phyloP scores from a whole-genome alignment of 2,888 invertebrate species.

The Macropis europaea region DNA sequence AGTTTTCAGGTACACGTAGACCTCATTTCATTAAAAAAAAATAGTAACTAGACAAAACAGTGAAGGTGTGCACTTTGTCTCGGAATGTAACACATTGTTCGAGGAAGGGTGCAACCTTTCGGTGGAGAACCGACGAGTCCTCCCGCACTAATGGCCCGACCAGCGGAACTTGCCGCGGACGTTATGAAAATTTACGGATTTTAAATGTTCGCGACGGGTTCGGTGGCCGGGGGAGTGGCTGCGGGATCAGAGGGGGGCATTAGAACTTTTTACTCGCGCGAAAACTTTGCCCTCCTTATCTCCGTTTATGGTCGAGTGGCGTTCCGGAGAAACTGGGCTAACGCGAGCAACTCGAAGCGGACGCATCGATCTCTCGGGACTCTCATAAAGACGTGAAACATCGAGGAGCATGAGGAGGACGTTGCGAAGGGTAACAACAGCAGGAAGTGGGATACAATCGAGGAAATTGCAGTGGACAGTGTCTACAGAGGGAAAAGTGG shows the following conservation, averaged over 20 bases:
- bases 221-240: no score
- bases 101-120: no score
- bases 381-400: slow-evolving; percentile 40
- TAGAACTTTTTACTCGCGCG: slow-evolving; percentile 58
- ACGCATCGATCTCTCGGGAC: slow-evolving; percentile 58
- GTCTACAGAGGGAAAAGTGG: slow-evolving; percentile 46
- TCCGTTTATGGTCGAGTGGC: slow-evolving; percentile 67
- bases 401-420: not conserved
- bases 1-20: no score
- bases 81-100: slow-evolving; percentile 1
- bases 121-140: slow-evolving; percentile 3
- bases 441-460: slow-evolving; percentile 50
- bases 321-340: slow-evolving; percentile 65
- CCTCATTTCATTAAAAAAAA: no score
- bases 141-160: slow-evolving; percentile 41
- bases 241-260: no score
- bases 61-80: no score
- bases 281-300: slow-evolving; percentile 68
- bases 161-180: slow-evolving; percentile 45
- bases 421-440: slow-evolving; percentile 4
- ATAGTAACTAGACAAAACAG: no score
- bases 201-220: slow-evolving; percentile 62
- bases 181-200: slow-evolving; percentile 72
- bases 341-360: slow-evolving; percentile 56
- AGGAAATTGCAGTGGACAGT: slow-evolving; percentile 63